These are phyloP conservation scores for Mionectes macconnelli DNA, from an alignment of 2,113 vertebrate species.

Conservation along the genomic window DNA sequence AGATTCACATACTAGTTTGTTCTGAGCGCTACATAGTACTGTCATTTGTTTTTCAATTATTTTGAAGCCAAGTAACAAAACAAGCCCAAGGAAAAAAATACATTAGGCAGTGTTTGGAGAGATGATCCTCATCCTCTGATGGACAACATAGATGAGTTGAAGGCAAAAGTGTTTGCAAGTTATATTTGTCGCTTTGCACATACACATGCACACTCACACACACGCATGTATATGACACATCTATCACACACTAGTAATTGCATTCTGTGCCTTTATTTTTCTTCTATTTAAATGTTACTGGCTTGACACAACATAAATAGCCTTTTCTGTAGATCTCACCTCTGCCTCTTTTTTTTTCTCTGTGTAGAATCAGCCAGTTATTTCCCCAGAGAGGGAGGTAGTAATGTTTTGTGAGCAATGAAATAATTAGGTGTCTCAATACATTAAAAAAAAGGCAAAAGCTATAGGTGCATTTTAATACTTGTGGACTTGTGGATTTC, in stretches of 20 bases:
- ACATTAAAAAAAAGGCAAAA: conserved; percentile 15
- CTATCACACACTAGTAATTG: neutral
- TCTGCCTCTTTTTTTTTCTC: neutral
- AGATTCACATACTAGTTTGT: neutral
- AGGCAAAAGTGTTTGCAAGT: neutral
- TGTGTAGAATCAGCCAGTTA: neutral
- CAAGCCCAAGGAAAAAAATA: neutral
- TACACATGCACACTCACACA: too few relatives aligned
- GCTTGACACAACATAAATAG: neutral
- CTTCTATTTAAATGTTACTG: neutral
- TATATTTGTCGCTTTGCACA: neutral
- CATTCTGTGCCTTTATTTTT: neutral
- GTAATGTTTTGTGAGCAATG: neutral
- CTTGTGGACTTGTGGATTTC: conserved; percentile 44
- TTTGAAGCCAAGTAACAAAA: neutral
- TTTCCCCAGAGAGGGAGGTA: neutral
- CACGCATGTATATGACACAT: neutral
- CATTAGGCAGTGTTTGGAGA: neutral
- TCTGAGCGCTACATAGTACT: neutral
- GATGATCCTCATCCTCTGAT: neutral
- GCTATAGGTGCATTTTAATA: conserved; percentile 51
- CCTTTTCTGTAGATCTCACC: neutral
- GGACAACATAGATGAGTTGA: neutral
- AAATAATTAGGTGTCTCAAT: conserved; percentile 53
- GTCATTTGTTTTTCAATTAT: neutral